Evolutionary conservation across 2,888 invertebrate species (phyloP).

Genomic region (Xylota sylvarum): DNA sequence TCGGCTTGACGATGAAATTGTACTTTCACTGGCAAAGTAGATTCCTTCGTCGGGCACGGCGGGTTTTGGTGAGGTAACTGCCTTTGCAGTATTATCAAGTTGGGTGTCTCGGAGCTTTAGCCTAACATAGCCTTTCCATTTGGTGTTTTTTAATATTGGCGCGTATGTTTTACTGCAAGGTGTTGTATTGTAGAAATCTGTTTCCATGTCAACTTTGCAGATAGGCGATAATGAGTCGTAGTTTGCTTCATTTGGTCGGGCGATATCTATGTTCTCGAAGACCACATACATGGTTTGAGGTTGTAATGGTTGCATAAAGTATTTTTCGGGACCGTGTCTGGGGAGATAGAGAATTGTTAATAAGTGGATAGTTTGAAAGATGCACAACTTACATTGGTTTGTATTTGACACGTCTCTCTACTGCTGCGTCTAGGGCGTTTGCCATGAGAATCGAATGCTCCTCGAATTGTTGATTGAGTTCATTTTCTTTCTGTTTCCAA

Average conservation of each 20-base stretch:
- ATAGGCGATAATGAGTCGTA: constrained; percentile 85
- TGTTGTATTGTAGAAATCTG: constrained; percentile 81
- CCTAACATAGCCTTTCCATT: constrained; percentile 84
- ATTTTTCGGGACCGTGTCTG: constrained; percentile 84
- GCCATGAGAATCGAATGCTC: constrained; percentile 88
- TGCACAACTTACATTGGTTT: constrained; percentile 81
- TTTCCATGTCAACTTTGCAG: constrained; percentile 88
- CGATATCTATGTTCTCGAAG: constrained; percentile 90
- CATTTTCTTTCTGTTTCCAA: constrained; percentile 79
- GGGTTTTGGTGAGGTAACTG: background rate
- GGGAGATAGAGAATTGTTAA: background rate
- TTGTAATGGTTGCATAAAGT: constrained; percentile 86
- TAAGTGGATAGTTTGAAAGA: background rate
- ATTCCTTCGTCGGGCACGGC: constrained; percentile 42
- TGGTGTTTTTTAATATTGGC: constrained; percentile 80
- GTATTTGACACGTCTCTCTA: constrained; percentile 88
- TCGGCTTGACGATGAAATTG: constrained; percentile 54
- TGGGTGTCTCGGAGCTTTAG: constrained; percentile 81
- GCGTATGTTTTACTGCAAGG: constrained; percentile 80
- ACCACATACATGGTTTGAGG: constrained; percentile 89
- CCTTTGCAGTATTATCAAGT: constrained; percentile 12
- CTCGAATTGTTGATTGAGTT: constrained; percentile 80
- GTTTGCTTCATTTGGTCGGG: constrained; percentile 87
- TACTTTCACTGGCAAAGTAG: constrained; percentile 57
- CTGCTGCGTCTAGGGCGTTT: constrained; percentile 89